Conservation (phyloP, 2,797 vertebrate genomes). For the Schizothorax lantsangensis region DNA sequence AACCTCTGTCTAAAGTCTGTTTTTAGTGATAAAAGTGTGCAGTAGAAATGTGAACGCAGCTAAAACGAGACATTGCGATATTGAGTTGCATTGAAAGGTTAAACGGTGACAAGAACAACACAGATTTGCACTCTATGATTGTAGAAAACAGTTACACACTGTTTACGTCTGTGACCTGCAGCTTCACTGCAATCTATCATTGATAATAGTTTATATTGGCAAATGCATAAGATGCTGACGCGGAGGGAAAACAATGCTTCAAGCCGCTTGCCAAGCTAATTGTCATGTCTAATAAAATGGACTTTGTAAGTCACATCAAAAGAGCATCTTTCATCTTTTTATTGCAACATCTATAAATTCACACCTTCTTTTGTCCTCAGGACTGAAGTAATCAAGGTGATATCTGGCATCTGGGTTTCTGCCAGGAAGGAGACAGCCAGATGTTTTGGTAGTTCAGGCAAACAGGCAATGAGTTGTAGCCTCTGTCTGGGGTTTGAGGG, state of each 20-base stretch:
- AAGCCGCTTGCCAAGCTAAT: constrained; percentile 55
- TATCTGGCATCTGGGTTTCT: not conserved
- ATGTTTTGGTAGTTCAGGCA: constrained; percentile 7
- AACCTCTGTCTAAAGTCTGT: constrained; percentile 36
- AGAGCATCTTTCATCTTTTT: constrained; percentile 55
- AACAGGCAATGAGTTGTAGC: not conserved
- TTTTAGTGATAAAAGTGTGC: constrained; percentile 17
- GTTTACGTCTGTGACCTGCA: constrained; percentile 52
- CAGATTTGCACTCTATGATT: constrained; percentile 30
- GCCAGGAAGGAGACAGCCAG: constrained; percentile 7
- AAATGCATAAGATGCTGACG: constrained; percentile 58
- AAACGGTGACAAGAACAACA: constrained; percentile 38
- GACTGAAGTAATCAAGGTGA: constrained; percentile 18
- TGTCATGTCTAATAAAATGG: constrained; percentile 56
- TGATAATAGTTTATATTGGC: constrained; percentile 56
- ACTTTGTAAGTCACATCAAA: constrained; percentile 60
- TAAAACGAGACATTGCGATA: constrained; percentile 2
- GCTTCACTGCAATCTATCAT: constrained; percentile 56
- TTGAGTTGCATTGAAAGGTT: constrained; percentile 32
- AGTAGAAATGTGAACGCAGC: constrained; percentile 4
- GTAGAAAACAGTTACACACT: constrained; percentile 40
- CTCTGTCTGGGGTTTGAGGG: not conserved
- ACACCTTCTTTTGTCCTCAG: not conserved
- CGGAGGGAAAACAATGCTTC: constrained; percentile 56
- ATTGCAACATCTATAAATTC: constrained; percentile 46